Evolutionary conservation across 2,888 invertebrate species (phyloP), one percentile per base, ranked within the genome.

Genomic region (Hydraecia micacea): DNA sequence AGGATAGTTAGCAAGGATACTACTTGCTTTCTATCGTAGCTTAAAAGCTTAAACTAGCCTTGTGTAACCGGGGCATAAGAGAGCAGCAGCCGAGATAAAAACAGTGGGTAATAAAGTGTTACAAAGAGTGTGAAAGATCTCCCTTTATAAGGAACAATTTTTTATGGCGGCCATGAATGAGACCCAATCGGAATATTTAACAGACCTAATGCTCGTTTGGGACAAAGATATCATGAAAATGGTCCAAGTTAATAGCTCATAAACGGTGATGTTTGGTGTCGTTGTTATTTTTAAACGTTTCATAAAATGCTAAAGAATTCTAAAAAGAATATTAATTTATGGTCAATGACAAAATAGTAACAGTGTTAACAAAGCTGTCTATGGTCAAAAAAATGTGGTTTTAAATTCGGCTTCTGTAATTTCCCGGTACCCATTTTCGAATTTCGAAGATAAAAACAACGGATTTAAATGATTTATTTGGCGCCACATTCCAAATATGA

Each of bases 71-170:
- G 63, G 25, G 11, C 63, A 25, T 21, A 62, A 2, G 65, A 76
- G 65, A 68, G 58, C 73, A n/a, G 39, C 36, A 80, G 36, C 71
- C 52, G 77, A 86, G 85, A 83, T 65, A 81, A 75, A 80, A 85
- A 68, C 71, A 32, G 39, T 39, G 1, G 79, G 84, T 83, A 89
- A 70, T 90, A 91, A 91, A 92, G 86, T 83, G 84, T 90, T 88
- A 90, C 87, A 88, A 86, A 86, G 83, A 84, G 82, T 85, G 86
- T 80, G 82, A 87, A 90, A 85, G 87, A 89, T 88, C 86, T 85
- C 88, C 88, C 85, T 91, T 91, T 90, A 91, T 87, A 77, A 77
- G 69, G 70, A 68, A 68, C 63, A 58, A 80, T 86, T 81, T 91
- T 91, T 90, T 90, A 90, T 88, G 78, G 52, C 71, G 70, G 76